phyloP scores from a whole-genome alignment of 2,113 vertebrate species.

The Rhabdomys dilectus region DNA sequence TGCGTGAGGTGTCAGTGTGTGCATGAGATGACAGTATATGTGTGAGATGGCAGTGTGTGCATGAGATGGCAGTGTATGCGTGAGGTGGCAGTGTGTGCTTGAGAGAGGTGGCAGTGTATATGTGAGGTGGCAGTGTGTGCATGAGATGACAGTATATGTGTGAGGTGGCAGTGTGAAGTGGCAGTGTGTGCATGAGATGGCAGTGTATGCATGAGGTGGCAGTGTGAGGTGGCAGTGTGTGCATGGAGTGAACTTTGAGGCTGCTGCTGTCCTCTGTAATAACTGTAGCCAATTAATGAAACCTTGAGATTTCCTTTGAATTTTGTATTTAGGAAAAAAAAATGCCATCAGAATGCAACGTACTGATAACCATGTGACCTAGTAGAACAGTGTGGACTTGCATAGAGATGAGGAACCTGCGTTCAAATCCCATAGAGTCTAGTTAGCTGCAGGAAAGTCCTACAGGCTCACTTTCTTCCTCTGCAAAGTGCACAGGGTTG shows the following conservation, averaged over 20 bases:
- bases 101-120: too few species aligned
- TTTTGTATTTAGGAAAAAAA: background rate
- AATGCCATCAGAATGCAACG: background rate
- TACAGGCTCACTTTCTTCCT: background rate
- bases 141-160: too few species aligned
- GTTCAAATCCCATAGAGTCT: background rate
- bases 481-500: background rate
- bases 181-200: too few species aligned
- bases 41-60: too few species aligned
- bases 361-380: background rate
- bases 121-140: too few species aligned
- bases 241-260: background rate
- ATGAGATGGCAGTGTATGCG: too few species aligned
- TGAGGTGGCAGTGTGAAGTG: too few species aligned
- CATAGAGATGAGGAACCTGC: background rate
- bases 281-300: background rate
- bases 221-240: background rate
- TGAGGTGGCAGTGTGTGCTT: too few species aligned
- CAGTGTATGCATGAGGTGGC: too few species aligned
- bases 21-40: background rate
- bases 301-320: background rate
- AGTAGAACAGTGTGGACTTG: background rate
- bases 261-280: background rate
- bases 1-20: background rate
- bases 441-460: too few species aligned